These are phyloP conservation scores for Crypturellus tataupa DNA, from an alignment of 2,797 vertebrate species.

Conservation along the genomic window DNA sequence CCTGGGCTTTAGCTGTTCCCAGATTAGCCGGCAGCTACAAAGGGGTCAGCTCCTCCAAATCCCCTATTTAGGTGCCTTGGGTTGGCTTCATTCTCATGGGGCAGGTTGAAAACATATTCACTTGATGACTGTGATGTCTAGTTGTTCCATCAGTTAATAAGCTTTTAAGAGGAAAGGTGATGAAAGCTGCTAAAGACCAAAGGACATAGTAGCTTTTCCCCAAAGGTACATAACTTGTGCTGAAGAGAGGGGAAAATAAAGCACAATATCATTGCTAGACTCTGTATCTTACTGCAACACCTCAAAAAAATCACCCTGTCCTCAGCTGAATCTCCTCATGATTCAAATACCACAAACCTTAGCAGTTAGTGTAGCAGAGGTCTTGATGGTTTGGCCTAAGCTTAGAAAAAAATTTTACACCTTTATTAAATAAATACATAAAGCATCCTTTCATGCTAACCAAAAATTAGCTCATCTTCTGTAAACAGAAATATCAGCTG, in stretches of 20 bases:
- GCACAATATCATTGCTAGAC: background rate
- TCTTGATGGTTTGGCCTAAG: background rate
- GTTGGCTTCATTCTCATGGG: background rate
- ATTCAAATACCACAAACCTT: background rate
- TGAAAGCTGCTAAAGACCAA: background rate
- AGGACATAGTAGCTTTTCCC: background rate
- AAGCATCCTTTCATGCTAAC: background rate
- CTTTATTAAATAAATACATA: too few relatives aligned
- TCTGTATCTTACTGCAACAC: background rate
- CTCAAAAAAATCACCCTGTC: background rate
- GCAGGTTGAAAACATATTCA: background rate
- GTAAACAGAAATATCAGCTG: background rate
- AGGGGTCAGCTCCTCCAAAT: background rate
- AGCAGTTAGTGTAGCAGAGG: background rate
- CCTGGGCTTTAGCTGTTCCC: background rate
- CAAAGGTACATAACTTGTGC: background rate
- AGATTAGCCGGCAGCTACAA: background rate
- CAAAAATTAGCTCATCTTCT: background rate
- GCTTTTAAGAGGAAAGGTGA: background rate
- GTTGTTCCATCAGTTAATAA: background rate
- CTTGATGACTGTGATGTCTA: background rate
- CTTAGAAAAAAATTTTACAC: background rate
- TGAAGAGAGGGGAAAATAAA: background rate
- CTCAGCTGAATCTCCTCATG: background rate
- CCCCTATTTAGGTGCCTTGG: rapidly evolving